Evolutionary conservation across 2,113 vertebrate genomes (phyloP).

Genomic region (Rhagologus leucostigma): DNA sequence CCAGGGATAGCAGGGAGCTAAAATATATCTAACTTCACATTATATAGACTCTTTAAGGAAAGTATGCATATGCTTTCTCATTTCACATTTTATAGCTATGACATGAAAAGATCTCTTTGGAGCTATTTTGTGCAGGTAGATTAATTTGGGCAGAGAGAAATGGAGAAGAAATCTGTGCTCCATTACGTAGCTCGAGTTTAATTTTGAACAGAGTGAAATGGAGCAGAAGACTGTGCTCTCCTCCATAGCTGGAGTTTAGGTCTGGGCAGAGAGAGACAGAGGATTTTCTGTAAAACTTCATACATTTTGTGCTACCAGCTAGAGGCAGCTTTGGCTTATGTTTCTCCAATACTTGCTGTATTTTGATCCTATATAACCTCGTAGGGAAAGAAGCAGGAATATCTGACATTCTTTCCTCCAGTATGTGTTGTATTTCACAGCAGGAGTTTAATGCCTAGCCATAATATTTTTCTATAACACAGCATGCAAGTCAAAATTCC

Average conservation of each 20-base stretch:
- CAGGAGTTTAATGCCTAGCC: background rate
- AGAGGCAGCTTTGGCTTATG: background rate
- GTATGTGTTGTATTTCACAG: background rate
- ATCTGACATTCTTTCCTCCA: background rate
- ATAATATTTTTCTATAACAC: conserved; percentile 3
- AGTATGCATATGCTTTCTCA: background rate
- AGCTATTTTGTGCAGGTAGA: background rate
- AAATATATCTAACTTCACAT: background rate
- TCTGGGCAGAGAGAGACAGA: background rate
- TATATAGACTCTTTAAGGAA: background rate
- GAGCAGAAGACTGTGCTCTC: background rate
- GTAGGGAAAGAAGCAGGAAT: background rate
- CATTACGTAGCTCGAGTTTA: background rate
- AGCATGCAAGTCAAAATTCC: background rate
- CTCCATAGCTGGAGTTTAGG: background rate
- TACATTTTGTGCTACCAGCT: background rate
- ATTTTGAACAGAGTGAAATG: background rate
- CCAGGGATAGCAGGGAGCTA: background rate
- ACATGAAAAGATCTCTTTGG: background rate
- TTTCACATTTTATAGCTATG: background rate
- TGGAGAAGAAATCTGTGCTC: background rate
- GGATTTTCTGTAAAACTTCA: background rate
- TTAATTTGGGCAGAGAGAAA: background rate
- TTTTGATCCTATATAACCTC: background rate
- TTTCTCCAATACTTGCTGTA: background rate